Evolutionary conservation across 2,113 vertebrate genomes (phyloP), one percentile per base, ranked within the genome.

Genomic region (Mus spicilegus): DNA sequence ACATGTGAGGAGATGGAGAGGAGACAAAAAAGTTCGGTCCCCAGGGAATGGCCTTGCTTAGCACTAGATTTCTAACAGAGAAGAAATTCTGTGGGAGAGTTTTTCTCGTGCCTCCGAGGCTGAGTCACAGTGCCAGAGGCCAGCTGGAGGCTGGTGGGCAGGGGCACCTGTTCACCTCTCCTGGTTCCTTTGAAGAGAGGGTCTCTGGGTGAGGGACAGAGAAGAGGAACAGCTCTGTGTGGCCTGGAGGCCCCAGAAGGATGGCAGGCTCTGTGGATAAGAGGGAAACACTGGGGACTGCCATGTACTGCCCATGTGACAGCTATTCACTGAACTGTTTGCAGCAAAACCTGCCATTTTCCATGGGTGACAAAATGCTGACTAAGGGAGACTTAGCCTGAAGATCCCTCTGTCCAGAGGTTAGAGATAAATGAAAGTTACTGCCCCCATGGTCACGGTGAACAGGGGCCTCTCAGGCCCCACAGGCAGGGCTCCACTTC

Each of bases 111-210:
- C 39, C 19, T 0, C n/a, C 0, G 58, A 65, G 86, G 58, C 26
- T 39, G 61, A 7, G 1, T 0, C 9, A 3, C 1, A 1, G 9
- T 3, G 70, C 39, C 4, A 22, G 80, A 61, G 7, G 33, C 54
- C 7, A 61, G 19, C 49, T 61, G 69, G 24, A 56, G 16, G 30
- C 1, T 12, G 1, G 19, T 22, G 63, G 26, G 65, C 10, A 46
- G 54, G 22, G 1, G 8, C 4, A 2, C 26, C 2, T 13, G 24
- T 39, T 7, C n/a, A 28, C 7, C 39, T 85, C 13, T 87, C 36
- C 13, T 17, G 22, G 39, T 20, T 88, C 87, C 77, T 72, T 49
- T 67, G 36, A 28, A 49, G 61, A 8, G 73, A 80, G 82, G 26
- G 51, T 28, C 19, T 93, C 58, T 61, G 61, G 10, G 14, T 33